These are phyloP conservation scores for Liodrosophila aerea DNA, from an alignment of 2,888 invertebrate genomes.

Conservation along the genomic window DNA sequence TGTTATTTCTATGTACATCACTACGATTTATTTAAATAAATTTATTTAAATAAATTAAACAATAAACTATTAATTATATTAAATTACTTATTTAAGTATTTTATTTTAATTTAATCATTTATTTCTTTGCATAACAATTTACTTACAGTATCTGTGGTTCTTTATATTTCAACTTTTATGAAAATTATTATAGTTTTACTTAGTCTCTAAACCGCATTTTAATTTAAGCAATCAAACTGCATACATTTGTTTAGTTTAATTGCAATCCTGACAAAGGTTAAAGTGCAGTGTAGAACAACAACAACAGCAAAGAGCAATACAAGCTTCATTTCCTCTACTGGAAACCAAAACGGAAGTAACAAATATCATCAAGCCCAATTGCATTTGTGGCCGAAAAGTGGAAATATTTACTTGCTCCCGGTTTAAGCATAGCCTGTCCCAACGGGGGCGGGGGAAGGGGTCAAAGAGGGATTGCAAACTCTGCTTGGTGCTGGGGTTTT, in stretches of 20 bases:
- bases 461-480: neutral
- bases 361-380: constrained; percentile 79
- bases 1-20: too few species aligned
- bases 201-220: neutral
- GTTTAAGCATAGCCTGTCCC: neutral
- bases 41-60: too few species aligned
- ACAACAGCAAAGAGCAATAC: constrained; percentile 31
- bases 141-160: too few species aligned
- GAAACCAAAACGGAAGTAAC: constrained; percentile 69
- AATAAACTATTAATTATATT: too few species aligned
- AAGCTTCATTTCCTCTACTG: constrained; percentile 67
- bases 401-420: constrained; percentile 71
- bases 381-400: constrained; percentile 79
- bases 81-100: too few species aligned
- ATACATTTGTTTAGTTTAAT: too few species aligned
- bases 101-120: too few species aligned
- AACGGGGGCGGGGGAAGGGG: neutral
- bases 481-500: neutral
- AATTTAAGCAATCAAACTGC: too few species aligned
- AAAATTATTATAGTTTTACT: neutral
- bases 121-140: too few species aligned
- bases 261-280: constrained; percentile 10
- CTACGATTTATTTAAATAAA: too few species aligned
- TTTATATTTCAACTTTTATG: neutral
- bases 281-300: constrained; percentile 14